Evolutionary conservation across 1,140 invertebrate species (phyloP).

Genomic region (Arion vulgaris): DNA sequence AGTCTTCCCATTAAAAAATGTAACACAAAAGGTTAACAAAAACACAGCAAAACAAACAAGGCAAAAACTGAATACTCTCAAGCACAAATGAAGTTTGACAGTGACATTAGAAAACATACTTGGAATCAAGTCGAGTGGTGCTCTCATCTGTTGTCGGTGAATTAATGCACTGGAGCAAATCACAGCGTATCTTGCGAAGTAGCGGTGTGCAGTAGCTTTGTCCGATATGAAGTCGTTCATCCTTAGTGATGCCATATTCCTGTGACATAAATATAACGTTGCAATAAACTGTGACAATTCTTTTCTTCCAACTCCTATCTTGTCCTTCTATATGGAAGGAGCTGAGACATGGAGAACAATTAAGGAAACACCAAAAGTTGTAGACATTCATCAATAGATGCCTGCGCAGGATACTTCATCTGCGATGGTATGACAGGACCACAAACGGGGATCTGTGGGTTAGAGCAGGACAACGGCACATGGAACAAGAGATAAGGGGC

Average conservation of each 20-base stretch:
- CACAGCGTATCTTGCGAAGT: constrained; percentile 95
- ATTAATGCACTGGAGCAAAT: constrained; percentile 94
- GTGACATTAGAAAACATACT: constrained; percentile 73
- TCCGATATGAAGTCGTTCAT: constrained; percentile 97
- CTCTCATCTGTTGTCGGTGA: constrained; percentile 77
- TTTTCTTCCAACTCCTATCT: no score
- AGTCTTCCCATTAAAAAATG: no score
- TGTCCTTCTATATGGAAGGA: no score
- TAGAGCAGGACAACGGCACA: no score
- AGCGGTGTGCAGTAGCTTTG: constrained; percentile 98
- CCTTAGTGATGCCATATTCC: constrained; percentile 96
- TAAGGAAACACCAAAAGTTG: no score
- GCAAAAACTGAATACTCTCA: background rate
- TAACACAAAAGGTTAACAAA: background rate
- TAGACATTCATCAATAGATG: no score
- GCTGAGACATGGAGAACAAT: no score
- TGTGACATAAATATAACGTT: constrained; percentile 63
- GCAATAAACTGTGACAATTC: no score
- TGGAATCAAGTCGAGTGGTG: constrained; percentile 92
- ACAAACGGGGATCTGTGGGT: no score
- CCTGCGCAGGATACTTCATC: no score
- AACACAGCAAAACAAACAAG: background rate
- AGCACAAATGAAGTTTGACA: constrained; percentile 23
- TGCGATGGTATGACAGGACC: no score
- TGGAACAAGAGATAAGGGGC: no score